phyloP scores from a whole-genome alignment of 2,888 invertebrate genomes.

The Ornithoptera alexandrae region DNA sequence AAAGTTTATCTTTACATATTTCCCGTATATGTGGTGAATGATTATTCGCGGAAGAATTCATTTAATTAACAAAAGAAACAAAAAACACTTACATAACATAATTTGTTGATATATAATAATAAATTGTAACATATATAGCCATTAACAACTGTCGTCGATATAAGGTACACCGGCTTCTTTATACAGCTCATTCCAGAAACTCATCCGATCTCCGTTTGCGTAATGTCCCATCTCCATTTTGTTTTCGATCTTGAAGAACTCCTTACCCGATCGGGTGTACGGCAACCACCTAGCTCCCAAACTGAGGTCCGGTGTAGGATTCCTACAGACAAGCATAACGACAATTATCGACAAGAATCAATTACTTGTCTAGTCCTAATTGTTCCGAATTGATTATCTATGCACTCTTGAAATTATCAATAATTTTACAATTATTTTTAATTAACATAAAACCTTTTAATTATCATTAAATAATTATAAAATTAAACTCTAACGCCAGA shows the following conservation, averaged over 20 bases:
- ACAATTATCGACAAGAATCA: not conserved
- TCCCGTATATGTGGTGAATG: no score
- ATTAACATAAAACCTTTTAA: no score
- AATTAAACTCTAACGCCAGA: no score
- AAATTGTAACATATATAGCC: not conserved
- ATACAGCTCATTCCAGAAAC: slow-evolving; percentile 68
- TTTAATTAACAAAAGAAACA: not conserved
- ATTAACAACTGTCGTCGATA: slow-evolving; percentile 27
- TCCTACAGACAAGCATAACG: slow-evolving; percentile 43
- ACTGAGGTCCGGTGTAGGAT: slow-evolving; percentile 53
- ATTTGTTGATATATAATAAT: not conserved
- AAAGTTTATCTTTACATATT: no score
- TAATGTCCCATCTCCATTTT: slow-evolving; percentile 45
- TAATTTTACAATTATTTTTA: no score
- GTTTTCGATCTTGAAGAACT: slow-evolving; percentile 58
- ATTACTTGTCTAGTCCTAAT: not conserved
- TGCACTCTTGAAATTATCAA: no score
- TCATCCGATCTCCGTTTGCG: slow-evolving; percentile 52
- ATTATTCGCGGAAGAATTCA: no score
- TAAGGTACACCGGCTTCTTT: slow-evolving; percentile 50
- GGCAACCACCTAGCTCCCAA: slow-evolving; percentile 59
- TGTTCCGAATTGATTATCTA: no score
- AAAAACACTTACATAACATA: not conserved
- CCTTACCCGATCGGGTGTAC: slow-evolving; percentile 43
- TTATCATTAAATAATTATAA: no score